Percentiles rank a stretch among this genome's conserved stretches.
phyloP scores from a whole-genome alignment of 1,140 invertebrate species.

The Xylocopa sonorina region DNA sequence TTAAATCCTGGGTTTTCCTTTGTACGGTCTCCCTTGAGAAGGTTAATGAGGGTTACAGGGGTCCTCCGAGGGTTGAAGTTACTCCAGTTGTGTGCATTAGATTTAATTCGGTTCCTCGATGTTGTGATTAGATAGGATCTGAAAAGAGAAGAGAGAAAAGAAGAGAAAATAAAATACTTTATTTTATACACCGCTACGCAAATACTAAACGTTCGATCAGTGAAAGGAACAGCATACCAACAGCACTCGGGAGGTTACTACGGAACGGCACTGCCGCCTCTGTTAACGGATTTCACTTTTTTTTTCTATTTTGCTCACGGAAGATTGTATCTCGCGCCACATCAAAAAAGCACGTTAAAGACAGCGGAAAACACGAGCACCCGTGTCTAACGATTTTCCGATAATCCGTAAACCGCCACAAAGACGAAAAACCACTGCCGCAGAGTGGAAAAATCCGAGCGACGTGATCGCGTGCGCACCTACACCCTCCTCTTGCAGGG shows the following conservation, averaged over 20 bases:
- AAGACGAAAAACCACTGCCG: slow-evolving; percentile 4
- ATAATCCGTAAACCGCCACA: slow-evolving; percentile 38
- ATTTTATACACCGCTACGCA: too few relatives aligned
- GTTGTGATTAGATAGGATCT: too few relatives aligned
- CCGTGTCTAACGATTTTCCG: slow-evolving; percentile 38
- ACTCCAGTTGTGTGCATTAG: too few relatives aligned
- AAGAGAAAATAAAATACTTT: too few relatives aligned
- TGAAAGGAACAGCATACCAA: too few relatives aligned
- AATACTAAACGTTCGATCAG: too few relatives aligned
- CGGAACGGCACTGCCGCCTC: background rate
- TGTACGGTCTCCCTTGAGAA: background rate
- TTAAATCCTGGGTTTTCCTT: background rate
- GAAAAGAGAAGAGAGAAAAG: too few relatives aligned
- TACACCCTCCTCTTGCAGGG: background rate
- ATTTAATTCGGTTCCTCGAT: too few relatives aligned
- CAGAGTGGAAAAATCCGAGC: slow-evolving; percentile 12
- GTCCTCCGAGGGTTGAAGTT: too few relatives aligned
- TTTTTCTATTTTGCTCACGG: background rate
- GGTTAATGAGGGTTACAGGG: too few relatives aligned
- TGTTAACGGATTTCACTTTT: background rate
- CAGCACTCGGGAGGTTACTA: too few relatives aligned
- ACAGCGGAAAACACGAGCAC: slow-evolving; percentile 24
- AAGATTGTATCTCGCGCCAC: background rate
- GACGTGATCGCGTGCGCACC: background rate
- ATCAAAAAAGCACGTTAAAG: slow-evolving; percentile 31